Evolutionary conservation across 2,113 vertebrate genomes (phyloP), one percentile per base, ranked within the genome.

Genomic region (Lichenostomus cassidix): DNA sequence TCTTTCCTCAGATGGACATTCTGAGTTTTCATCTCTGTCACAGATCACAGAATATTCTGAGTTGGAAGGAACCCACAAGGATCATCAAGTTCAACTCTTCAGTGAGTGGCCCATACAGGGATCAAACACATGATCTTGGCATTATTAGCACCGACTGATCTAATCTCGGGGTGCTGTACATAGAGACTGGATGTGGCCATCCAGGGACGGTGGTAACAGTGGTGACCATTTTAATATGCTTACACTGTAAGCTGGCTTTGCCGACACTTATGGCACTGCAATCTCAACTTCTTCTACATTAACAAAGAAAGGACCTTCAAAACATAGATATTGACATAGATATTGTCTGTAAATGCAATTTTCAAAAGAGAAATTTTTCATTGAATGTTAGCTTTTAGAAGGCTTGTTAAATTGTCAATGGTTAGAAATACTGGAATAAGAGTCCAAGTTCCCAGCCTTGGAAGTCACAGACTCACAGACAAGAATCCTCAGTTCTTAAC

Each of bases 111-210:
- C 11, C 23, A 28, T 11, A n/a, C 15, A 37, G 12, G 53, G 46
- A 53, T 10, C 27, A 52, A 69, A 27, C 24, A 24, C 37, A 5
- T 3, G 5, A 60, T 23, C 22, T 33, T 53, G 33, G 18, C 33
- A 46, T 49, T 53, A 2, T 24, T 15, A 46, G 39, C 46, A 62
- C 39, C 64, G 39, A 28, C 55, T 69, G 33, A 19, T 28, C 8
- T 46, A 15, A 28, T 46, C 33, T 53, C 0, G 0, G 14, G 11
- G 3, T n/a, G 19, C 7, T 86, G n/a, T n/a, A 49, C 7, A 15
- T 0, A 39, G 29, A 81, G 18, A 14, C 21, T 46, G 37, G 60
- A 19, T 27, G 25, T 28, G 19, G 14, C 58, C 16, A 35, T 18
- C 12, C 12, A 55, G 14, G 25, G 39, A 68, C 27, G 8, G 11